Evolutionary conservation across 1,140 invertebrate genomes (phyloP), one percentile per base, ranked within the genome.

Genomic region (Ceratitis capitata): DNA sequence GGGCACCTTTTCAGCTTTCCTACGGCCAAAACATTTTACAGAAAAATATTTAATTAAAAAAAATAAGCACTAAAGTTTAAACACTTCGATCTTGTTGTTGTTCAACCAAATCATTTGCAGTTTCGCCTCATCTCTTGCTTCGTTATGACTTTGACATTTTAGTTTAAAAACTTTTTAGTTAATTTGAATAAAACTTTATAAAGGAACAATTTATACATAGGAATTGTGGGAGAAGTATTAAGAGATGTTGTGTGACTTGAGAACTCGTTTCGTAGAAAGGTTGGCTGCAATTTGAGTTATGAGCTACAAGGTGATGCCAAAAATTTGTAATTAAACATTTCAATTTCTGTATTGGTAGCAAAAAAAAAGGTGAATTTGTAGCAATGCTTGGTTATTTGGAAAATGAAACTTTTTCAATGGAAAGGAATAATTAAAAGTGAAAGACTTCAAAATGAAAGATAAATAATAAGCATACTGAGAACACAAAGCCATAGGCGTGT

Each of bases 101-200:
- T 29, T 61, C 58, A 29, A 35, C 35, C n/a, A 23, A 45, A 19
- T 78, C 39, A 78, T 12, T 78, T 45, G n/a, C 39, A n/a, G n/a
- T 3, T 7, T 14, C 3, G 45, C n/a, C 7, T 45, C 23, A 12
- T n/a, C 45, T 47, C 45, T 35, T 3, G 69, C 69, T 78, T n/a
- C 69, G n/a, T 78, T 78, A 78, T 45, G 39, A 78, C n/a, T 78
- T 35, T 39, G 45, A 78, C 39, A 78, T 78, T 78, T 78, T n/a
- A 78, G 35, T 78, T 78, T 78, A 78, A 23, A 16, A 78, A 78
- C 39, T 78, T 47, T 78, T 78, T 78, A 47, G 69, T 78, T 78
- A 78, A 78, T 78, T 78, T 45, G 35, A 3, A 39, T 56, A 56
- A 56, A n/a, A n/a, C n/a, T n/a, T n/a, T n/a, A n/a, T n/a, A n/a